Evolutionary conservation across 1,140 invertebrate genomes (phyloP).

Genomic region (Bombus affinis): DNA sequence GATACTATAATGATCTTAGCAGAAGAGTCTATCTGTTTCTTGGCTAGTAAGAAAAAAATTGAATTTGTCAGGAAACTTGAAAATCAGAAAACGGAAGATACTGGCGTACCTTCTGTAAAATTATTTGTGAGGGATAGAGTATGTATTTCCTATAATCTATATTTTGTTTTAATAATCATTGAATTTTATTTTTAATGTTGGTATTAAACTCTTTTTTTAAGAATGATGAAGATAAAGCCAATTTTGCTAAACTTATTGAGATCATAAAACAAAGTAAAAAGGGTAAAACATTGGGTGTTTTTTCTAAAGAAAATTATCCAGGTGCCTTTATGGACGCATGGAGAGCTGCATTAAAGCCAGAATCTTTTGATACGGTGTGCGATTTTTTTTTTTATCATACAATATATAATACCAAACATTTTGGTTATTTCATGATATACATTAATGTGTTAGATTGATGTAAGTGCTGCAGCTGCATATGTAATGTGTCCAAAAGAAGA

Average conservation of each 20-base stretch:
- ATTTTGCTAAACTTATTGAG: constrained; percentile 94
- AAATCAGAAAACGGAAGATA: constrained; percentile 91
- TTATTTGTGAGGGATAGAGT: constrained; percentile 96
- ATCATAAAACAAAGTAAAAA: constrained; percentile 94
- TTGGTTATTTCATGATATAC: not conserved
- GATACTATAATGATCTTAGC: constrained; percentile 97
- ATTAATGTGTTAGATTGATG: constrained; percentile 87
- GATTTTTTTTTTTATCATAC: constrained; percentile 6
- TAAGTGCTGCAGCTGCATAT: constrained; percentile 92
- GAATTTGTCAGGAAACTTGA: constrained; percentile 98
- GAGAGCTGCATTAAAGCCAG: constrained; percentile 89
- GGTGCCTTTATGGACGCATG: constrained; percentile 97
- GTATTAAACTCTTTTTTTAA: constrained; percentile 77
- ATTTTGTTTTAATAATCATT: not conserved
- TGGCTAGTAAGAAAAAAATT: constrained; percentile 99
- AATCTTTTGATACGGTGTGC: constrained; percentile 90
- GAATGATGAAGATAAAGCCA: constrained; percentile 97
- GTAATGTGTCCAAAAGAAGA: constrained; percentile 98
- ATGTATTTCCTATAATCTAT: constrained; percentile 59
- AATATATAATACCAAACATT: constrained; percentile 4
- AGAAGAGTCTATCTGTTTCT: constrained; percentile 92
- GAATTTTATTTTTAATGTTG: not conserved
- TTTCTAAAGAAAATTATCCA: constrained; percentile 96
- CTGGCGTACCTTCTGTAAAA: constrained; percentile 92
- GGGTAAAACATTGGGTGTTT: constrained; percentile 96